Evolutionary conservation across 2,888 invertebrate species (phyloP).

Genomic region (Drosophila incognita): DNA sequence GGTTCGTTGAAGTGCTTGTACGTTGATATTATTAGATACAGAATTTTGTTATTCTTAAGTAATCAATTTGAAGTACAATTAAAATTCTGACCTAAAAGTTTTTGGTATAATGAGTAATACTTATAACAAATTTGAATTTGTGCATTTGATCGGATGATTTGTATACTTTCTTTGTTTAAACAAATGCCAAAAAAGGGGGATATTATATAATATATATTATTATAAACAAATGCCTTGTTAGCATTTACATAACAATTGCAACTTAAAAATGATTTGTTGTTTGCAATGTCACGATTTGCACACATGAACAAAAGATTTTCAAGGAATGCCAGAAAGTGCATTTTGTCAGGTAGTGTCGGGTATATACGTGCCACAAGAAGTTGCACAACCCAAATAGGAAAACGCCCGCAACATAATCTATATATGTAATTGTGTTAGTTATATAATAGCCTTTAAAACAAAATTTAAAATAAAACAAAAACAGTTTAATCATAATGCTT

Average conservation of each 20-base stretch:
- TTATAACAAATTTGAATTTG: not conserved
- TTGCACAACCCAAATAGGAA: not conserved
- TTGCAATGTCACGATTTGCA: conserved; percentile 57
- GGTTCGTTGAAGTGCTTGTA: not conserved
- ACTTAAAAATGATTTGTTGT: conserved; percentile 6
- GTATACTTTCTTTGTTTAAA: not conserved
- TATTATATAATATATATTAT: not conserved
- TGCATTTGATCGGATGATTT: not conserved
- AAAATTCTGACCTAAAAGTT: not conserved
- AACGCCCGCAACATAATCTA: conserved; percentile 32
- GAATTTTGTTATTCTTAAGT: not conserved
- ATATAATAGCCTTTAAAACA: conserved; percentile 18
- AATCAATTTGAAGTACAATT: not conserved
- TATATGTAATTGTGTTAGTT: conserved; percentile 24
- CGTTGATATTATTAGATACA: not conserved
- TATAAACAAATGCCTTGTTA: not conserved
- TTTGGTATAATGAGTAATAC: not conserved
- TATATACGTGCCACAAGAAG: conserved; percentile 2
- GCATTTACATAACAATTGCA: not conserved
- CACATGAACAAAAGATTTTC: conserved; percentile 2
- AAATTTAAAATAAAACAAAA: conserved; percentile 4
- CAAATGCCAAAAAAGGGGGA: not conserved
- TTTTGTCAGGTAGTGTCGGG: conserved; percentile 39
- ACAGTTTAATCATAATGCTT: conserved; percentile 24
- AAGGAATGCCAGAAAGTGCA: conserved; percentile 37